A percentile compares a stretch with the other conserved stretches of the same genome.
These are phyloP conservation scores for Drosophila seguyi DNA, from an alignment of 1,140 invertebrate species.

Conservation along the genomic window DNA sequence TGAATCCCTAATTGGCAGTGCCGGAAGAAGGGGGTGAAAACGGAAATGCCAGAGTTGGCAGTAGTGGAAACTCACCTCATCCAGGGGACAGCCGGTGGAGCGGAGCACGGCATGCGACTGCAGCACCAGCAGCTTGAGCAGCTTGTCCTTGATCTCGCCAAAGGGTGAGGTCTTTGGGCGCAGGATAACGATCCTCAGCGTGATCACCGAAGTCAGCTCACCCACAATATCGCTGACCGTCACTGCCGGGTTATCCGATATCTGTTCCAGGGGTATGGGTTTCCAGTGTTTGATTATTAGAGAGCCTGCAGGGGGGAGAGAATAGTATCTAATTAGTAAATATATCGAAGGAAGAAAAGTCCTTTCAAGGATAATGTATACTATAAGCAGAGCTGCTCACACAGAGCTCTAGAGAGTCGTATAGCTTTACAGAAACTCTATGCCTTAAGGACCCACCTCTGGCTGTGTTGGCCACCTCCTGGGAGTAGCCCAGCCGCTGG, in stretches of 20 bases:
- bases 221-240: slow-evolving; percentile 97
- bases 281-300: slow-evolving; percentile 98
- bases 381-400: neutral
- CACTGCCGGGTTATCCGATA: slow-evolving; percentile 93
- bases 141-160: slow-evolving; percentile 96
- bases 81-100: slow-evolving; percentile 95
- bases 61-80: slow-evolving; percentile 90
- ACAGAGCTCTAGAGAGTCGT: neutral
- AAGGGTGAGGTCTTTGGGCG: slow-evolving; percentile 91
- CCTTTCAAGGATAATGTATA: neutral
- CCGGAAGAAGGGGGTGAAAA: too few relatives aligned
- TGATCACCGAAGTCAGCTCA: slow-evolving; percentile 95
- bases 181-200: slow-evolving; percentile 94
- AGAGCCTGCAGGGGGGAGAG: slow-evolving; percentile 87
- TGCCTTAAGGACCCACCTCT: slow-evolving; percentile 87
- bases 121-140: slow-evolving; percentile 93
- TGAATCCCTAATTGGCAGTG: slow-evolving; percentile 82
- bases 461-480: slow-evolving; percentile 90
- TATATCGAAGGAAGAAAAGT: neutral
- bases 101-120: slow-evolving; percentile 94
- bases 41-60: neutral
- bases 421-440: too few relatives aligned
- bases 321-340: neutral
- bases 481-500: slow-evolving; percentile 91
- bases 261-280: slow-evolving; percentile 94